Conservation (phyloP, 2,888 invertebrate species). For the Tuta absoluta region DNA sequence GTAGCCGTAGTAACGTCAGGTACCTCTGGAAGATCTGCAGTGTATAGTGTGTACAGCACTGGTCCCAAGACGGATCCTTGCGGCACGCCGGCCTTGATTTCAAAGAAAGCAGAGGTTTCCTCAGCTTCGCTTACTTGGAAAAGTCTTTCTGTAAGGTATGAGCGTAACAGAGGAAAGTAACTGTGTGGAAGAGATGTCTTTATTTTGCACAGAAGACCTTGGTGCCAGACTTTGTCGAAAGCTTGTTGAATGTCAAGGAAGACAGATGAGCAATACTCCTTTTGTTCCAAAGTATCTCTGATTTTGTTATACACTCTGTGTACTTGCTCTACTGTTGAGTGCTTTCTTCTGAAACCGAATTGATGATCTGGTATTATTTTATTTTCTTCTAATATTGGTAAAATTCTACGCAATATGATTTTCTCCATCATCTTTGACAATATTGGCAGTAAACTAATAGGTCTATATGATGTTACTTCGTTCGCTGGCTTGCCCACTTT, state of each 20-base stretch:
- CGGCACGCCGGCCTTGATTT: too few relatives aligned
- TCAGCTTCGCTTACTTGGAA: background rate
- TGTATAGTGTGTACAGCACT: conserved; percentile 29
- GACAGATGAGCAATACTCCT: conserved; percentile 35
- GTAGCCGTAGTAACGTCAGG: conserved; percentile 26
- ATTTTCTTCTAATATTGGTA: conserved; percentile 9
- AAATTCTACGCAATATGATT: conserved; percentile 28
- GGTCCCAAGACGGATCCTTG: conserved; percentile 32
- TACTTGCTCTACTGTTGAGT: conserved; percentile 24
- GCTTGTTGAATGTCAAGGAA: conserved; percentile 39
- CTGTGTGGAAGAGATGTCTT: conserved; percentile 30
- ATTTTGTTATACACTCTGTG: conserved; percentile 28
- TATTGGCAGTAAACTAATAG: conserved; percentile 29
- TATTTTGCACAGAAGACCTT: conserved; percentile 35
- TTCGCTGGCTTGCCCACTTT: conserved; percentile 36
- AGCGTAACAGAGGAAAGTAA: conserved; percentile 27
- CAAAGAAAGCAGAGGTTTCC: background rate
- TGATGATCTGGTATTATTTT: conserved; percentile 31
- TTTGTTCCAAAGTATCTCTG: conserved; percentile 28
- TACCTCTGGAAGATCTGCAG: conserved; percentile 26
- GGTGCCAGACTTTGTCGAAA: conserved; percentile 40
- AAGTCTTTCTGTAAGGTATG: conserved; percentile 28
- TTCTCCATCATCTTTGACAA: too few relatives aligned
- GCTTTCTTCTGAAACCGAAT: conserved; percentile 27
- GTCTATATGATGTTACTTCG: conserved; percentile 33